Base-by-base conservation (phyloP, 2,888 invertebrate genomes). In the Eupithecia exiguata region DNA sequence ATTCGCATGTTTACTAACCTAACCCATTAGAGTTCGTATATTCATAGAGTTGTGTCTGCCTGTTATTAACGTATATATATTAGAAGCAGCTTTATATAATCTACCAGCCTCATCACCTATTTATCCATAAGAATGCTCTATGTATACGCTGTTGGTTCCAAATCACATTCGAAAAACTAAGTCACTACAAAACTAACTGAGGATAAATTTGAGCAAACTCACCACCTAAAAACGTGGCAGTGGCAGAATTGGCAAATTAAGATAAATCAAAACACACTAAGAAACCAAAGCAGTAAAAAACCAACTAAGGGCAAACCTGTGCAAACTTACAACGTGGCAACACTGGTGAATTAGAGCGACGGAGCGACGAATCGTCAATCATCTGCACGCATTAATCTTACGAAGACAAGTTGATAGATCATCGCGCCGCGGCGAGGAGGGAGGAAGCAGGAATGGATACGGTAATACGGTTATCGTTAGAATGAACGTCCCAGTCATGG, bases 321-420 rank as follows among this genome's bases (percentile, higher is more conserved):
- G 36, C 35, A 65, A 65, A 65, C 36, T 36, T 21, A 25, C 46
- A 30, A 58, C 58, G 58, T 58, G 58, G 36, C 63, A 65, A 87
- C 75, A 75, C 77, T 87, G 84, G 87, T 86, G 90, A 92, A 92
- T 92, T 92, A 92, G 91, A 89, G 84, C 86, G 88, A 86, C 87
- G 86, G 88, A 88, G 84, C 87, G 89, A 58, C 58, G 87, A 91
- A 90, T 93, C 93, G 93, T 94, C 93, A 92, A 94, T 94, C 94
- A 94, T 93, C 92, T 88, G 85, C 87, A 90, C 93, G 91, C 94
- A 94, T 94, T 94, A 93, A 94, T 94, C 94, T 94, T 93, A 89
- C 90, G 93, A 87, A 93, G 94, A 94, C 94, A 94, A 93, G 91
- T 93, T 94, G 94, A 94, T 93, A 93, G 93, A 93, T 93, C 93